These are phyloP conservation scores for Dryas iulia DNA, from an alignment of 1,140 invertebrate genomes.

Conservation along the genomic window DNA sequence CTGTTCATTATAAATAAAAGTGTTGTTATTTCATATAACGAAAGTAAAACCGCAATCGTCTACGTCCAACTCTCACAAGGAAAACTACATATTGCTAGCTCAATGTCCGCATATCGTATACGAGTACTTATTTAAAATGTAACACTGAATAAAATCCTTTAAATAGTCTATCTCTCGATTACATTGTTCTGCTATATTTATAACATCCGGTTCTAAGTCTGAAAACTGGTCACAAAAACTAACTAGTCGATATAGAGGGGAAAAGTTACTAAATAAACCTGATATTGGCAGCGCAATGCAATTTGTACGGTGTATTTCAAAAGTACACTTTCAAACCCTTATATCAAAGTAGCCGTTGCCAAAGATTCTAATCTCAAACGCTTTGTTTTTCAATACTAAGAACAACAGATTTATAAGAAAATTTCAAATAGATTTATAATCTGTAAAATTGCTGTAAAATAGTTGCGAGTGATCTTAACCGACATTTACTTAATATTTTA, in stretches of 20 bases:
- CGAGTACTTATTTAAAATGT: not conserved
- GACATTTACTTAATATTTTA: not conserved
- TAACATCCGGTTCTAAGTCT: slow-evolving; percentile 29
- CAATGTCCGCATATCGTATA: not conserved
- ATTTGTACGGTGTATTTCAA: slow-evolving; percentile 29
- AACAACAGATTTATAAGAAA: not conserved
- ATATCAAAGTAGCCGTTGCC: not conserved
- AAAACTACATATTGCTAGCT: not conserved
- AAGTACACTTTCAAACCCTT: slow-evolving; percentile 22
- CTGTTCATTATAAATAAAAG: not conserved
- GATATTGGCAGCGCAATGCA: slow-evolving; percentile 22
- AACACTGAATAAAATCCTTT: not conserved
- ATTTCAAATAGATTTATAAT: not conserved
- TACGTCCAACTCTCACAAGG: not conserved
- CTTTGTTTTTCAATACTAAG: not conserved
- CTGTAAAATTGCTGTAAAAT: not conserved
- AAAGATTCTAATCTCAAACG: not conserved
- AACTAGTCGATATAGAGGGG: slow-evolving; percentile 20
- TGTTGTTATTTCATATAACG: slow-evolving; percentile 1
- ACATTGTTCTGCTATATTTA: slow-evolving; percentile 2
- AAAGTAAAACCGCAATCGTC: not conserved
- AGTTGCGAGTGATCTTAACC: not conserved
- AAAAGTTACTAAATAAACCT: slow-evolving; percentile 30
- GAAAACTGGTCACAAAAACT: slow-evolving; percentile 28
- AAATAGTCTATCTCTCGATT: not conserved